phyloP scores from a whole-genome alignment of 2,113 vertebrate genomes.

The Otocyon megalotis region DNA sequence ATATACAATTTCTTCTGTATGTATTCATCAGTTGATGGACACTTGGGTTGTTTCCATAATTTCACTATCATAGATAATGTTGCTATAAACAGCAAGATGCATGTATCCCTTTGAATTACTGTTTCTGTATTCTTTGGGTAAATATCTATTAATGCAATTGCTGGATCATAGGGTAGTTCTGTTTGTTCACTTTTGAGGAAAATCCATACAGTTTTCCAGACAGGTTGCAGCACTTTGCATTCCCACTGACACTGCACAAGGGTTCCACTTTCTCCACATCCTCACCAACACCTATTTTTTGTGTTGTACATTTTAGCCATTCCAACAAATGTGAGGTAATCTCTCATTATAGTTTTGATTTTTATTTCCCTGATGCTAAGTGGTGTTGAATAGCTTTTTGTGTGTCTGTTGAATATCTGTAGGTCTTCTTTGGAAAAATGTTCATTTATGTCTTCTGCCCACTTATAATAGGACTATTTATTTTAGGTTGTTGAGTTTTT shows the following conservation, averaged over 20 bases:
- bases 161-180: no score
- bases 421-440: neutral
- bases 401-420: neutral
- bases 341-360: neutral
- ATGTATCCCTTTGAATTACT: no score
- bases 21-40: no score
- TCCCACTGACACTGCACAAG: neutral
- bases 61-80: no score
- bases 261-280: neutral
- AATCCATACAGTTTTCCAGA: no score
- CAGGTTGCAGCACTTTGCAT: neutral
- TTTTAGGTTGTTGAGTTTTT: neutral
- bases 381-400: neutral
- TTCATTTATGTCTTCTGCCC: neutral
- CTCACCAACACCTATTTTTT: neutral
- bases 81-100: no score
- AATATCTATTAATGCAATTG: no score
- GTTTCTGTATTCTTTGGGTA: no score
- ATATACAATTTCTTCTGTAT: no score
- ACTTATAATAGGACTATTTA: neutral
- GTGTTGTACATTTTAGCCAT: neutral
- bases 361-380: neutral
- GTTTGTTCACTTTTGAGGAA: no score
- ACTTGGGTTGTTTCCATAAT: no score
- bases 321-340: neutral